These are phyloP conservation scores for Neomonachus schauinslandi DNA, from an alignment of 2,113 vertebrate genomes.

Conservation along the genomic window DNA sequence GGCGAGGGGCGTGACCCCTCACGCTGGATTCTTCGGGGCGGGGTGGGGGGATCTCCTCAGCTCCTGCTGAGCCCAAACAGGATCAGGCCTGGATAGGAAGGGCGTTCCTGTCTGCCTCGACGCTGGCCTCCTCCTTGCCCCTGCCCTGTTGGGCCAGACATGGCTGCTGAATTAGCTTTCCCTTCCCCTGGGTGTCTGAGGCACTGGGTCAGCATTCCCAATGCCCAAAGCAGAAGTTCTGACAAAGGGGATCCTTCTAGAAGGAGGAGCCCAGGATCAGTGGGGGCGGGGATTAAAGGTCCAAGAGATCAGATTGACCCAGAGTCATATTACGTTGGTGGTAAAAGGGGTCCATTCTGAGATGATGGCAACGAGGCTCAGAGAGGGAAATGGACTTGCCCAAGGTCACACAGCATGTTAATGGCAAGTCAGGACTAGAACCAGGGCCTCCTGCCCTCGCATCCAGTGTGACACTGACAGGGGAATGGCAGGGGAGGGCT, in stretches of 20 bases:
- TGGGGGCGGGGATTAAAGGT: background rate
- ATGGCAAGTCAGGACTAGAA: background rate
- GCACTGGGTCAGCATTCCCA: background rate
- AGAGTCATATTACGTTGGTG: background rate
- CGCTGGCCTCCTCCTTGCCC: background rate
- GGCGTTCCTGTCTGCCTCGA: background rate
- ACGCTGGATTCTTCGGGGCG: background rate
- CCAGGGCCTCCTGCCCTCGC: background rate
- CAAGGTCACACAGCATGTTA: background rate
- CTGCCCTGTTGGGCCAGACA: background rate
- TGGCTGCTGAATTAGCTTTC: too few species aligned
- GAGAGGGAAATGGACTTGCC: background rate
- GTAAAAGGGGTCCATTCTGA: background rate
- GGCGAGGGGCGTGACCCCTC: background rate
- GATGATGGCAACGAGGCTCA: background rate
- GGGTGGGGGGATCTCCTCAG: background rate
- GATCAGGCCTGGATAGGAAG: background rate
- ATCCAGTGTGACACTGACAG: background rate
- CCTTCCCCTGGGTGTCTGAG: background rate
- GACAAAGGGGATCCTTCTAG: background rate
- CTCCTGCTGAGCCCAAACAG: background rate
- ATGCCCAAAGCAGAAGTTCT: background rate
- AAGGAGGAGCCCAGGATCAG: background rate
- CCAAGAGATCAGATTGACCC: background rate
- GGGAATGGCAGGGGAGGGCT: too few species aligned